A percentile compares a stretch with the other conserved stretches of the same genome.
phyloP scores from a whole-genome alignment of 2,888 invertebrate species.

The Geotrupes spiniger region DNA sequence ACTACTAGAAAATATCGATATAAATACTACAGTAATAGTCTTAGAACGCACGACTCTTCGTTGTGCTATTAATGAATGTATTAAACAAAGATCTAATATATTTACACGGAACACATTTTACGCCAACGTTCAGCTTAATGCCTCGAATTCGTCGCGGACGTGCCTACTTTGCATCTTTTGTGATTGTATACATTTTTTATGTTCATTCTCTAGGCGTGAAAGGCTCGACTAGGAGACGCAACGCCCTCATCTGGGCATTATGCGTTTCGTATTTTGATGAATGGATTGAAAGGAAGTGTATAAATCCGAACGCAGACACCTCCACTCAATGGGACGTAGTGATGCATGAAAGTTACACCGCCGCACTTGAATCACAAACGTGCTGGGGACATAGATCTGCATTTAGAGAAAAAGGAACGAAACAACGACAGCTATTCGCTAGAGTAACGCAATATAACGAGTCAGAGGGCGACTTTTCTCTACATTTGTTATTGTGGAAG shows the following conservation, averaged over 20 bases:
- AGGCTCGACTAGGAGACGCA: slow-evolving; percentile 22
- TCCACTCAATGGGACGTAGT: slow-evolving; percentile 29
- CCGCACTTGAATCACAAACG: slow-evolving; percentile 28
- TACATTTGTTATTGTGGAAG: no score
- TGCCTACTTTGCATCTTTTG: slow-evolving; percentile 34
- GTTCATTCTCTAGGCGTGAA: slow-evolving; percentile 31
- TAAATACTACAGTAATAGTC: no score
- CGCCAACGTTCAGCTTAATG: no score
- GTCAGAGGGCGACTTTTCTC: no score
- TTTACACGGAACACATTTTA: no score
- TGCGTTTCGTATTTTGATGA: slow-evolving; percentile 31
- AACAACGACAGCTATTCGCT: neutral
- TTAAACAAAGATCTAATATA: no score
- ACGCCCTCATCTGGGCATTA: slow-evolving; percentile 29
- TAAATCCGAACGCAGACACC: slow-evolving; percentile 30
- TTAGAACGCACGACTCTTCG: no score
- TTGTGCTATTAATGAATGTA: no score
- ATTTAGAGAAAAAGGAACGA: slow-evolving; percentile 5
- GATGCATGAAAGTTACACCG: slow-evolving; percentile 29
- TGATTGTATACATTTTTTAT: slow-evolving; percentile 30
- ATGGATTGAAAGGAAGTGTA: slow-evolving; percentile 32
- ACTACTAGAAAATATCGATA: no score
- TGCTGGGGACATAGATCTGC: slow-evolving; percentile 8
- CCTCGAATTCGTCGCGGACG: slow-evolving; percentile 18
- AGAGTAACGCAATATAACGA: no score